A percentile compares a stretch with the other conserved stretches of the same genome.
Evolutionary conservation across 2,113 vertebrate species (phyloP).

Genomic region (Irena cyanogastra): DNA sequence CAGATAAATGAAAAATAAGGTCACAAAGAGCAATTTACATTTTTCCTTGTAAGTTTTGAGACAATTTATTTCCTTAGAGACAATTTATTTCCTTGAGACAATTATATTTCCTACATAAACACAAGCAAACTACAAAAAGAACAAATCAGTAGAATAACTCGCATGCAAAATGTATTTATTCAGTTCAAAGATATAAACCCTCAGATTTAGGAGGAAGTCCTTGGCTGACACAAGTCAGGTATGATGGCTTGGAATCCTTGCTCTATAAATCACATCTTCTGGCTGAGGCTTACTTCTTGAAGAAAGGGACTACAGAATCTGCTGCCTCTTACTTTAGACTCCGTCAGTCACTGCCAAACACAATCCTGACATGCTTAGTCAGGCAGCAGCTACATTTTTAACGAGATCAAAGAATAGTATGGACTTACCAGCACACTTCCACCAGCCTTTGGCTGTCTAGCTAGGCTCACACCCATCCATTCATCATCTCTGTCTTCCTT

Average conservation of each 20-base stretch:
- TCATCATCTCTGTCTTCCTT: constrained; percentile 90
- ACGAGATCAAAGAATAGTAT: background rate
- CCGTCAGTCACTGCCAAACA: background rate
- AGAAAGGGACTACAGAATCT: background rate
- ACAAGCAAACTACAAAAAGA: background rate
- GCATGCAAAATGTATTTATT: background rate
- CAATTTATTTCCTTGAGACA: too few relatives aligned
- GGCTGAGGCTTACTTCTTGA: background rate
- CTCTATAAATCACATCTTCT: constrained; percentile 1
- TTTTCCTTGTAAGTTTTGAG: background rate
- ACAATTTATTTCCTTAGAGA: too few relatives aligned
- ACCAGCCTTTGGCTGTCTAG: constrained; percentile 83
- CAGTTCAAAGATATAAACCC: constrained; percentile 1
- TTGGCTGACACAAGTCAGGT: constrained; percentile 19
- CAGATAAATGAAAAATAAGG: background rate
- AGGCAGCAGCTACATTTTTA: background rate
- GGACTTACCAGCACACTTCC: constrained; percentile 89
- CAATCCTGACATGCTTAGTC: background rate
- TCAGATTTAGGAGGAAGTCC: background rate
- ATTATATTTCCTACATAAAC: background rate
- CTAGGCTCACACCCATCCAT: constrained; percentile 98
- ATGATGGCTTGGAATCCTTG: constrained; percentile 1
- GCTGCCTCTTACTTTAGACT: background rate
- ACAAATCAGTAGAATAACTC: background rate
- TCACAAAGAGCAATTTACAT: background rate